Conservation (phyloP, 2,888 invertebrate species). For the Hydrotaea cyrtoneurina region DNA sequence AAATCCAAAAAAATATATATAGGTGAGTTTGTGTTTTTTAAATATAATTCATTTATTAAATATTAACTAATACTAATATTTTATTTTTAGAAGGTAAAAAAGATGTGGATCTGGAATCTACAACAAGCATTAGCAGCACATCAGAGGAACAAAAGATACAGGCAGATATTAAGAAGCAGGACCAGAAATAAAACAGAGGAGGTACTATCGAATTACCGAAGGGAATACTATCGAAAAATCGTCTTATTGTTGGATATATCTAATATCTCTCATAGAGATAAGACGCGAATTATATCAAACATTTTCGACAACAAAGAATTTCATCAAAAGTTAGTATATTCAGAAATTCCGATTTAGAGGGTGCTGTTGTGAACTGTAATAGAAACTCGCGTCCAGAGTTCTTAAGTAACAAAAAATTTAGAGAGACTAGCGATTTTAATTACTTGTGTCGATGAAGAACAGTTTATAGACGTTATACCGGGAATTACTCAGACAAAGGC, state of each 20-base stretch:
- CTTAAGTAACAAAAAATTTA: neutral
- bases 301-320: neutral
- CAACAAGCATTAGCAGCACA: too few species aligned
- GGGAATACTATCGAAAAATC: neutral
- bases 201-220: neutral
- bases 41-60: too few species aligned
- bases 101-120: neutral
- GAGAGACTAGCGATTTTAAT: slow-evolving; percentile 3
- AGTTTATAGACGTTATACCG: neutral
- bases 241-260: neutral
- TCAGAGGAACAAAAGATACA: too few species aligned
- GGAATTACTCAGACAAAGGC: neutral
- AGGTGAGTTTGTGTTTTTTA: too few species aligned
- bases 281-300: too few species aligned
- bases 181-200: neutral
- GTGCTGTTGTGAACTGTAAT: neutral
- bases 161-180: too few species aligned
- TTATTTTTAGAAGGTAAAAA: neutral
- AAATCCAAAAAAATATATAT: too few species aligned
- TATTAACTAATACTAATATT: too few species aligned
- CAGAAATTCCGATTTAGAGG: slow-evolving; percentile 3
- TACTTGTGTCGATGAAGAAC: neutral
- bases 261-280: neutral
- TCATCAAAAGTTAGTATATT: neutral
- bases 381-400: too few species aligned